Percentiles rank a stretch among this genome's conserved stretches.
phyloP scores from a whole-genome alignment of 2,113 vertebrate species.

The Rhizomys pruinosus region DNA sequence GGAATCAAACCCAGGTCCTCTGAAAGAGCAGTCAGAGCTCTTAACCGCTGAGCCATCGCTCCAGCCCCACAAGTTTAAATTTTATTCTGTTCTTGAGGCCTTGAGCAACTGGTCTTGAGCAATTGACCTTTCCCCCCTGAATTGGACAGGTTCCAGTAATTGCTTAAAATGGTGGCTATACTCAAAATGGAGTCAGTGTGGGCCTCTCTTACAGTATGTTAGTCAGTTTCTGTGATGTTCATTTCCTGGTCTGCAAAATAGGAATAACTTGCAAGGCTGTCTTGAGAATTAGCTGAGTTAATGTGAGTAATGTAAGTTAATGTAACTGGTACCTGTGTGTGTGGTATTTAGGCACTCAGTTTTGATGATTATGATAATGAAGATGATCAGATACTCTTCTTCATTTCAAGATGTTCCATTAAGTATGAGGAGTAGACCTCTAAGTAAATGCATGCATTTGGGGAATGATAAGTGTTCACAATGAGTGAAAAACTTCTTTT shows the following conservation, averaged over 20 bases:
- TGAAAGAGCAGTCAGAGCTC: too few relatives aligned
- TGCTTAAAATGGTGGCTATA: too few relatives aligned
- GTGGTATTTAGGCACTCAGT: background rate
- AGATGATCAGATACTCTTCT: background rate
- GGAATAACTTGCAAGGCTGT: background rate
- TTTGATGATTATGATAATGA: background rate
- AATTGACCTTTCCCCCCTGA: too few relatives aligned
- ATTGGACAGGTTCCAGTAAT: too few relatives aligned
- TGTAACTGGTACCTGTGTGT: background rate
- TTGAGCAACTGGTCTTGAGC: too few relatives aligned
- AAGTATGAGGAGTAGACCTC: background rate
- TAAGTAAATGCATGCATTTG: background rate
- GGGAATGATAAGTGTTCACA: background rate
- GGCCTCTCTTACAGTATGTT: too few relatives aligned
- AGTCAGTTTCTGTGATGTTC: background rate
- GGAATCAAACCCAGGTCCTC: too few relatives aligned
- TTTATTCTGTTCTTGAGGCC: too few relatives aligned
- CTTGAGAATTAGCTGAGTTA: background rate
- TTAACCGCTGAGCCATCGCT: too few relatives aligned
- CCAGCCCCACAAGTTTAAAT: too few relatives aligned
- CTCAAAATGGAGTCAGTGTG: too few relatives aligned
- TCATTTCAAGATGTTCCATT: background rate
- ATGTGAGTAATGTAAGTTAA: background rate
- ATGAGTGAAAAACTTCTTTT: background rate
- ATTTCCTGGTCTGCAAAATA: slow-evolving; percentile 1